Base-by-base conservation (phyloP, 2,888 invertebrate genomes). In the Dromius quadrimaculatus region DNA sequence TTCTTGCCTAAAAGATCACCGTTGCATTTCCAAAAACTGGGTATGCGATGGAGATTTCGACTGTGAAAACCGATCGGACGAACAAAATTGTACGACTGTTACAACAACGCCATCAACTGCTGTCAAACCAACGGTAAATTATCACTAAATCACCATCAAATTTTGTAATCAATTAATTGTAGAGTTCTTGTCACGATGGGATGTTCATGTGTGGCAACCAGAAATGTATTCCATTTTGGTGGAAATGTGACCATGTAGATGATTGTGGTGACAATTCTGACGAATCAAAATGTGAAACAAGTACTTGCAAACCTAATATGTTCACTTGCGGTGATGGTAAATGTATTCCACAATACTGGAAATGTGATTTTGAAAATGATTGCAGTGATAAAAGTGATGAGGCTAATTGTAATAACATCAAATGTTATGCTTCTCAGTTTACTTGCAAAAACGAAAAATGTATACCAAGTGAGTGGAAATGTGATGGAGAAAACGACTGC, bases 1-100 rank as follows among this genome's bases (percentile, higher is more conserved):
- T 78, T 84, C 87, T 57, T 93, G 93, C 75, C 83, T 83, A 2
- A 75, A 75, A 0, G 73, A 71, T 2, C 77, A 79, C 36, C 84
- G 86, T 41, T 94, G 93, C 76, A 90, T 94, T 71, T 91, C 92
- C 71, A 85, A 84, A 76, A 87, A 90, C 17, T 92, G 92, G 88
- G 87, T 89, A 28, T 96, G 96, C 82, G 94, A 95, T 82, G 92
- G 92, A 6, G 91, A 91, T 74, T 82, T 84, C 19, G 95, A 96
- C 81, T 95, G 95, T 76, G 81, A 83, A 0, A 85, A 86, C 73
- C 86, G 85, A 0, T 87, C 88, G 0, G 94, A 94, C 78, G 94
- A 94, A 79, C 78, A 79, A 2, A 89, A 91, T 76, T 94, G 93
- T 77, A 85, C 87, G 0, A 73, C 71, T 8, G 17, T 71, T 1